phyloP scores from a whole-genome alignment of 2,888 invertebrate species.

The Thymelicus acteon region DNA sequence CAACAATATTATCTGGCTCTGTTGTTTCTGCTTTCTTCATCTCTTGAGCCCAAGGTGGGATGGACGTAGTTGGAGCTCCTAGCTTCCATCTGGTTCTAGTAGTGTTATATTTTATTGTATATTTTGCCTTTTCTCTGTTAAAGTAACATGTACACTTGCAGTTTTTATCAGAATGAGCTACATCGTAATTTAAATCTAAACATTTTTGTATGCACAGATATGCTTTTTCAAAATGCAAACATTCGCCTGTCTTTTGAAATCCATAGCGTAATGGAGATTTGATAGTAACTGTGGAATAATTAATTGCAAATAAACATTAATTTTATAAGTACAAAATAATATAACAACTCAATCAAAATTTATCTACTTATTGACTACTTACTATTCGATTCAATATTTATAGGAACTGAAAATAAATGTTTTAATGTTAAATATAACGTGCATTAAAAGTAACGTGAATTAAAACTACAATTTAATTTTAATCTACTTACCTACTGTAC shows the following conservation, averaged over 20 bases:
- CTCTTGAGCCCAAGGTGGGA: slow-evolving; percentile 58
- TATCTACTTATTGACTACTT: neutral
- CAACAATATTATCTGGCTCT: slow-evolving; percentile 3
- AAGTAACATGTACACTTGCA: slow-evolving; percentile 64
- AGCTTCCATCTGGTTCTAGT: slow-evolving; percentile 50
- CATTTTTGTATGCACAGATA: slow-evolving; percentile 67
- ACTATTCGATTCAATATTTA: slow-evolving; percentile 20
- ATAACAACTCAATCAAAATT: too few relatives aligned
- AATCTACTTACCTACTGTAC: slow-evolving; percentile 28
- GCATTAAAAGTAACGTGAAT: neutral
- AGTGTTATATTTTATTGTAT: slow-evolving; percentile 24
- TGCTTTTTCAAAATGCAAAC: slow-evolving; percentile 56
- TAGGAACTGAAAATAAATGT: neutral
- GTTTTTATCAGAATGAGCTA: slow-evolving; percentile 61
- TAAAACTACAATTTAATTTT: neutral
- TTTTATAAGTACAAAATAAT: too few relatives aligned
- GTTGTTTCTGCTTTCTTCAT: neutral
- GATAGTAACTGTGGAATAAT: slow-evolving; percentile 40
- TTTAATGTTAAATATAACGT: neutral
- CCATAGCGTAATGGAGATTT: slow-evolving; percentile 61
- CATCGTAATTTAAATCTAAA: slow-evolving; percentile 57
- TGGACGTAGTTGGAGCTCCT: slow-evolving; percentile 59
- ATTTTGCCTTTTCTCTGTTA: slow-evolving; percentile 53
- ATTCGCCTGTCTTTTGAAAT: slow-evolving; percentile 61
- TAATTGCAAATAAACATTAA: too few relatives aligned